Percentiles rank a stretch among this genome's conserved stretches.
These are phyloP conservation scores for Microcebus ravelobensis DNA, from an alignment of 2,113 vertebrate genomes.

Conservation along the genomic window DNA sequence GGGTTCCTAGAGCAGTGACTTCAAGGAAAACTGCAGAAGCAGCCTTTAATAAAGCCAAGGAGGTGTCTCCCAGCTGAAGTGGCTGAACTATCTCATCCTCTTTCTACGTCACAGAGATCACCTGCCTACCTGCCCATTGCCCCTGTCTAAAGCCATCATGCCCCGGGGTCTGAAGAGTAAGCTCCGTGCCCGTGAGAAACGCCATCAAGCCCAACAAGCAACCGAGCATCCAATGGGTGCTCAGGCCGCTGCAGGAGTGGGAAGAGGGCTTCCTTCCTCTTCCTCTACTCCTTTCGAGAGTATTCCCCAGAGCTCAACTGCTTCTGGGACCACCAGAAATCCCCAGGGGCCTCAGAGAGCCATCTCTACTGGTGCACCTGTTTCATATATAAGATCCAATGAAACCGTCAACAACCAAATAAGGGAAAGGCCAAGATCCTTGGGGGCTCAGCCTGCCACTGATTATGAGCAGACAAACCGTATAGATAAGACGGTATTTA, in stretches of 20 bases:
- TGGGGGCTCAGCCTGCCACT: background rate
- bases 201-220: background rate
- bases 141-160: background rate
- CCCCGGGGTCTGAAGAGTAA: slow-evolving; percentile 24
- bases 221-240: background rate
- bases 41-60: background rate
- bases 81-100: background rate
- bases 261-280: background rate
- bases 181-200: background rate
- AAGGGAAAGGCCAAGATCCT: background rate
- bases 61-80: background rate
- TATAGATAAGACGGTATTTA: background rate
- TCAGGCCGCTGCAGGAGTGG: background rate
- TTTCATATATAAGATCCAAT: background rate
- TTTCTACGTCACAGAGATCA: background rate
- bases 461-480: background rate
- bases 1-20: background rate
- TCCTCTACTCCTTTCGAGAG: background rate
- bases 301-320: background rate
- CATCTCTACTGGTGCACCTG: background rate
- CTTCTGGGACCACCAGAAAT: background rate
- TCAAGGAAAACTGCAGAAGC: background rate
- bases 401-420: background rate
- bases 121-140: background rate
- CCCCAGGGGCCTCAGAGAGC: background rate